Base-by-base conservation (phyloP, 2,888 invertebrate species). In the Crematogaster levior region DNA sequence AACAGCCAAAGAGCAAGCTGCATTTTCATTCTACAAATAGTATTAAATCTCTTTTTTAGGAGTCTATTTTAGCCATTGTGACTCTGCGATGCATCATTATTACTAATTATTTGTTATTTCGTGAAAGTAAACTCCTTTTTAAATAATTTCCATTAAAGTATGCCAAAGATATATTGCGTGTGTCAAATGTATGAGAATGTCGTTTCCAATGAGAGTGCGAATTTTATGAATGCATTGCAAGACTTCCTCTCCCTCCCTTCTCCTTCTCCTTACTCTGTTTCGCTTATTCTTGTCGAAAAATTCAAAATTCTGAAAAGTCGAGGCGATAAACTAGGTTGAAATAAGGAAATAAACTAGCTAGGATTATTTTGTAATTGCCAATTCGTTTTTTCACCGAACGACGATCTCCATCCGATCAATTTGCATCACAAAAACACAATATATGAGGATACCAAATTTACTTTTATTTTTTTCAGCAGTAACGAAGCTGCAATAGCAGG, bases 31-130 rank as follows among this genome's bases (percentile, higher is more conserved):
- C 34, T 43, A 27, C 77, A 79, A 70, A 70, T 79, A n/a, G n/a
- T n/a, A 70, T 58, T 70, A 70, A 30, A 72, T 56, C 18, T 65
- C 4, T 56, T 58, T 56, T 77, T 43, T 43, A 40, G n/a, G 5
- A 12, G 15, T 3, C 30, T 21, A 40, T 80, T 66, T 82, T 30
- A 34, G 7, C 18, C 7, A 6, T 30, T 61, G 21, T 9, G 21
- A 43, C 12, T 72, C 7, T 5, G 15, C 48, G 43, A 80, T 56
- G 80, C 70, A 56, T 60, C 15, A 63, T 24, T 7, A 18, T 40
- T 65, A 18, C 9, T 65, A 89, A 90, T 90, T 91, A 91, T 91
- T 91, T 91, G 90, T 84, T 85, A 80, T 81, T 60, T 83, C 85
- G 66, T 88, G 85, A 89, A 87, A 86, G 85, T 86, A 89, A 90